These are phyloP conservation scores for Priocnemis perturbator DNA, from an alignment of 2,888 invertebrate species.

Conservation along the genomic window DNA sequence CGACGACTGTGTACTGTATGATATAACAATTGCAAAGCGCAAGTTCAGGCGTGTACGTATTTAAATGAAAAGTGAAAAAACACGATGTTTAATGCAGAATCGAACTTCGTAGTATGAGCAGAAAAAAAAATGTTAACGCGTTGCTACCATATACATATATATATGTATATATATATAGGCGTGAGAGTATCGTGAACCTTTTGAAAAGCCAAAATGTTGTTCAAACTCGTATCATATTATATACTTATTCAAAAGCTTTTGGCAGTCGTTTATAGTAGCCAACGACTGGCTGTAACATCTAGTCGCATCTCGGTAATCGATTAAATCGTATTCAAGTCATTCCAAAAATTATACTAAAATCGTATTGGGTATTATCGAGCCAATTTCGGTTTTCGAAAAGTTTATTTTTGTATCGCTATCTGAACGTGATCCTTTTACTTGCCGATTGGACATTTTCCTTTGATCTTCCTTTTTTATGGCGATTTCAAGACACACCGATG, in stretches of 20 bases:
- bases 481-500: too few relatives aligned
- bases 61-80: constrained; percentile 19
- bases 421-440: neutral
- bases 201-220: constrained; percentile 74
- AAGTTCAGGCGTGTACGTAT: neutral
- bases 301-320: constrained; percentile 52
- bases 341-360: neutral
- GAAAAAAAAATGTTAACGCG: constrained; percentile 49
- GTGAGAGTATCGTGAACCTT: constrained; percentile 64
- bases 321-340: neutral
- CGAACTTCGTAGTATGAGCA: constrained; percentile 52
- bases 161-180: constrained; percentile 38
- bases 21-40: neutral
- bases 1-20: neutral
- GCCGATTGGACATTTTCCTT: neutral
- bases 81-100: constrained; percentile 35
- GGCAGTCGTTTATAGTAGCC: constrained; percentile 36
- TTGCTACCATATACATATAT: constrained; percentile 32
- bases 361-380: neutral
- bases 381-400: neutral
- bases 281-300: constrained; percentile 44
- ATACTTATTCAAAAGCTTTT: constrained; percentile 48
- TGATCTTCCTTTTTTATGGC: neutral
- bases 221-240: constrained; percentile 63
- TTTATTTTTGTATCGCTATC: neutral